Base-by-base conservation (phyloP, 2,888 invertebrate genomes). In the Harpalus rubripes region DNA sequence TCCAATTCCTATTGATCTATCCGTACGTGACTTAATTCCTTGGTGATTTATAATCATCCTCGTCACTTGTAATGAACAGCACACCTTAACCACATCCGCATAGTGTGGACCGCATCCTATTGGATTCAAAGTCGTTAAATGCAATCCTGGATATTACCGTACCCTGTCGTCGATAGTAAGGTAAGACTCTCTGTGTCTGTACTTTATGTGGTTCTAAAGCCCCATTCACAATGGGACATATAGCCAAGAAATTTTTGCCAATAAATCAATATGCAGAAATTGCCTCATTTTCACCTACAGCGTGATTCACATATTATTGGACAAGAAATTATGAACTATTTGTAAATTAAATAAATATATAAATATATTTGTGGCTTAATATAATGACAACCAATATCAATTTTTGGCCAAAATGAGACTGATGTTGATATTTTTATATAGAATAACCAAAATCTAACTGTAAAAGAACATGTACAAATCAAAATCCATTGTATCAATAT, bases 11-110 rank as follows among this genome's bases (percentile, higher is more conserved):
- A 78, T 78, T 78, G 78, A 78, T 78, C 78, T 78, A 78, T 78
- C 59, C 78, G 56, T 78, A 78, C 78, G 78, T 78, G 78, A 78
- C 78, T 78, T 78, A 78, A 78, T 78, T 78, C 78, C 78, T 26
- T 58, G 59, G 78, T 78, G 78, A 78, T 78, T 78, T 78, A 78
- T 78, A 78, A 78, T 78, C 78, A 78, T 78, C 78, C 78, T 78
- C 78, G 78, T 78, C 78, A 78, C 78, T 78, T 78, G 78, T 78
- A 78, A 78, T 78, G 78, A 78, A 78, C 78, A 78, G 78, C 78
- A 78, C 78, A 78, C 78, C 78, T 78, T 78, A 76, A 78, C 78
- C 78, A 58, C 78, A 78, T 74, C 72, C 72, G 72, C 41, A 26
- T 44, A 41, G 10, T 44, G 44, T 58, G 58, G 78, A 56, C 78